These are phyloP conservation scores for Nannoperca australis DNA, from an alignment of 2,797 vertebrate species.

Conservation along the genomic window DNA sequence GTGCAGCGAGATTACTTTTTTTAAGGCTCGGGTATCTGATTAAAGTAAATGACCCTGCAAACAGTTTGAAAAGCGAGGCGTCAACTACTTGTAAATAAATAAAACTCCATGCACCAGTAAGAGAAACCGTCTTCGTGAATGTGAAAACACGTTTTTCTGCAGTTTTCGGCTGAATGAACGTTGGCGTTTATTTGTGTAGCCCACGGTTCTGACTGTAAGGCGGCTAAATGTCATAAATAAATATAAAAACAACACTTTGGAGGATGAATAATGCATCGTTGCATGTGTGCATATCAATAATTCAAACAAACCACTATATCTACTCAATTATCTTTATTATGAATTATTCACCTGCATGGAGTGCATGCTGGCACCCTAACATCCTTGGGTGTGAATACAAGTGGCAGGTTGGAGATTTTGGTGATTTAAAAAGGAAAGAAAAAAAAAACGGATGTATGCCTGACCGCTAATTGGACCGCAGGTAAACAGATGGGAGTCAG, in stretches of 20 bases:
- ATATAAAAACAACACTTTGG: constrained; percentile 88
- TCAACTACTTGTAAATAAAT: constrained; percentile 16
- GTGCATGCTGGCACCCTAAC: constrained; percentile 69
- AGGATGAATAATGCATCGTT: constrained; percentile 93
- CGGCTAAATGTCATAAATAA: constrained; percentile 80
- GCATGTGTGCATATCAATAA: constrained; percentile 94
- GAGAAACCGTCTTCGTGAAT: not conserved
- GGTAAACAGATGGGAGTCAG: constrained; percentile 50
- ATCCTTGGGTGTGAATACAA: constrained; percentile 71
- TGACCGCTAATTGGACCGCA: constrained; percentile 53
- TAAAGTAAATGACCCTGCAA: constrained; percentile 1
- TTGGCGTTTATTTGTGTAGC: constrained; percentile 35
- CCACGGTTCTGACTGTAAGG: constrained; percentile 52
- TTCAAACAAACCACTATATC: constrained; percentile 93
- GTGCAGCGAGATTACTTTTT: not conserved
- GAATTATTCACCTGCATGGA: constrained; percentile 91
- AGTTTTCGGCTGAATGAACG: constrained; percentile 44
- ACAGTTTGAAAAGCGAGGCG: not conserved
- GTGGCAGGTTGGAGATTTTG: constrained; percentile 59
- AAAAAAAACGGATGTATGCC: constrained; percentile 31
- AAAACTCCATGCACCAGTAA: not conserved
- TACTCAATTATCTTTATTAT: constrained; percentile 95
- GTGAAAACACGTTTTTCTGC: constrained; percentile 17
- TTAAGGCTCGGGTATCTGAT: not conserved
- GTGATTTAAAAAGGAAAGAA: constrained; percentile 34